phyloP scores from a whole-genome alignment of 2,113 vertebrate species.

The Balaeniceps rex region DNA sequence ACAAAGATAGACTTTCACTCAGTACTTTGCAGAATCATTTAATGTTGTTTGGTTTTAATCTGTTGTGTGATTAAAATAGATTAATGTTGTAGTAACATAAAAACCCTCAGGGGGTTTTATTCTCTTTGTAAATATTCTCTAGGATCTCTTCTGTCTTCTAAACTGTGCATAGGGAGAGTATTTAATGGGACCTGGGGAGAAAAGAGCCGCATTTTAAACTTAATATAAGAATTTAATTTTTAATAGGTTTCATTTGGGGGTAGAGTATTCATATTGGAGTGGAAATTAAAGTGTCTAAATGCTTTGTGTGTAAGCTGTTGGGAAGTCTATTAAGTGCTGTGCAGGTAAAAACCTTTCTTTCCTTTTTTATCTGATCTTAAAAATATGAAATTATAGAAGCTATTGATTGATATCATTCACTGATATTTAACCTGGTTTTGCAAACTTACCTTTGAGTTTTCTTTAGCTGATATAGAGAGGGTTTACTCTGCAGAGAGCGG shows the following conservation, averaged over 20 bases:
- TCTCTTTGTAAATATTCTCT: constrained; percentile 65
- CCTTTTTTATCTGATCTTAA: not conserved
- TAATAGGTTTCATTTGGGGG: constrained; percentile 57
- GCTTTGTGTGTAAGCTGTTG: constrained; percentile 24
- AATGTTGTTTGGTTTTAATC: constrained; percentile 56
- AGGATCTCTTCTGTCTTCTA: constrained; percentile 55
- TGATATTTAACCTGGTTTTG: not conserved
- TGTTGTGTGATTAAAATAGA: constrained; percentile 62
- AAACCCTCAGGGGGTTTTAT: constrained; percentile 38
- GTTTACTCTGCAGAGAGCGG: not conserved
- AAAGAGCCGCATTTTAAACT: constrained; percentile 19
- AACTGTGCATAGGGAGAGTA: constrained; percentile 34
- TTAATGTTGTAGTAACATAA: constrained; percentile 64
- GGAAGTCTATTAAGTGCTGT: not conserved
- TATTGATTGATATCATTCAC: not conserved
- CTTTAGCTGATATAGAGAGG: not conserved
- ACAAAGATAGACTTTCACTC: not conserved
- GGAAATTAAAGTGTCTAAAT: constrained; percentile 49
- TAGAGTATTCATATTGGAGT: constrained; percentile 31
- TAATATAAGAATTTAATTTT: constrained; percentile 59
- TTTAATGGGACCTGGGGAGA: constrained; percentile 53
- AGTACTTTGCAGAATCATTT: not conserved
- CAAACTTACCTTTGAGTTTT: not conserved
- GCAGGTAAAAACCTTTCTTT: not conserved
- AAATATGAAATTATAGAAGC: not conserved